Evolutionary conservation across 2,888 invertebrate genomes (phyloP).

Genomic region (Drosophila vallismaia): DNA sequence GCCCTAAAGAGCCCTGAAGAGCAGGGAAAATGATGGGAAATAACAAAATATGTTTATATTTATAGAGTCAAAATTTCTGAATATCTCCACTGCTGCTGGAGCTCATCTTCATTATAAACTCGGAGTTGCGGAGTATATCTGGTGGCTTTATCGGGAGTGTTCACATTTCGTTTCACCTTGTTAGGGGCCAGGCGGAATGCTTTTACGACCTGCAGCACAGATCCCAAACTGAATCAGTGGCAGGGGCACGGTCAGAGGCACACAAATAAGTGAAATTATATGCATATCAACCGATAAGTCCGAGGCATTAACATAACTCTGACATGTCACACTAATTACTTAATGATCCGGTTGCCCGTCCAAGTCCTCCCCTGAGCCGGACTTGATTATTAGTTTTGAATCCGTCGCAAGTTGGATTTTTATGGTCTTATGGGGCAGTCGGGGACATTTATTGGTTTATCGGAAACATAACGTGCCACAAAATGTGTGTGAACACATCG

Average conservation of each 20-base stretch:
- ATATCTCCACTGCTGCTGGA: slow-evolving; percentile 49
- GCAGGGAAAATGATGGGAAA: slow-evolving; percentile 12
- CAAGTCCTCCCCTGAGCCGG: slow-evolving; percentile 16
- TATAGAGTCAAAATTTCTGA: slow-evolving; percentile 66
- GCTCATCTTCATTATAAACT: slow-evolving; percentile 31
- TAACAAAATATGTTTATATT: slow-evolving; percentile 49
- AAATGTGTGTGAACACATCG: slow-evolving; percentile 57
- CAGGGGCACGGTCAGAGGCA: slow-evolving; percentile 11
- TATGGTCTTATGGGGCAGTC: slow-evolving; percentile 33
- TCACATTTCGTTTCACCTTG: slow-evolving; percentile 76
- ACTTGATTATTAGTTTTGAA: slow-evolving; percentile 43
- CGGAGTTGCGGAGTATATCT: slow-evolving; percentile 18
- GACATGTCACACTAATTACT: slow-evolving; percentile 83
- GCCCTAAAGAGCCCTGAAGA: slow-evolving; percentile 2
- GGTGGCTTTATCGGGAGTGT: slow-evolving; percentile 55
- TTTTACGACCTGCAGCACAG: slow-evolving; percentile 54
- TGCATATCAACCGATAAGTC: slow-evolving; percentile 68
- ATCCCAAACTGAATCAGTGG: slow-evolving; percentile 32
- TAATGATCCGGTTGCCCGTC: slow-evolving; percentile 71
- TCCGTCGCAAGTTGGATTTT: slow-evolving; percentile 33
- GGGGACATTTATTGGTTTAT: slow-evolving; percentile 68
- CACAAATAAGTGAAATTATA: slow-evolving; percentile 68
- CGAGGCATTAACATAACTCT: slow-evolving; percentile 79
- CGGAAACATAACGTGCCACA: slow-evolving; percentile 57
- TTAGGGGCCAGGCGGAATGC: slow-evolving; percentile 67